phyloP scores from a whole-genome alignment of 2,888 invertebrate genomes.

The Malthinus seriepunctatus region DNA sequence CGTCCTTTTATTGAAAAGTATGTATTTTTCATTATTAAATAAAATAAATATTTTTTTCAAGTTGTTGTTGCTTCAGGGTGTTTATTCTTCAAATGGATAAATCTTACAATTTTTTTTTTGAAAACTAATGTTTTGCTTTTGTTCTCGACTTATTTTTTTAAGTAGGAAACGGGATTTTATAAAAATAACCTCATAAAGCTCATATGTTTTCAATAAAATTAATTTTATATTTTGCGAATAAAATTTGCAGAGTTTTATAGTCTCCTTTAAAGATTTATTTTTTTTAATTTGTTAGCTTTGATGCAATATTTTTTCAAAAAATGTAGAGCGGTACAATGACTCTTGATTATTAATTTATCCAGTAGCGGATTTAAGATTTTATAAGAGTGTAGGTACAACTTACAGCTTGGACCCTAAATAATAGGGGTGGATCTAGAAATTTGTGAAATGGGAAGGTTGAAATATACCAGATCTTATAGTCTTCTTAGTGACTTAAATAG shows the following conservation, averaged over 20 bases:
- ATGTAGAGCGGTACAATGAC: no score
- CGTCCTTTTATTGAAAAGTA: constrained; percentile 79
- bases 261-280: neutral
- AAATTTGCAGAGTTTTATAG: neutral
- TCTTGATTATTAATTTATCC: no score
- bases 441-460: no score
- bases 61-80: neutral
- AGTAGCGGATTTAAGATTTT: no score
- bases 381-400: no score
- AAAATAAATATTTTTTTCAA: neutral
- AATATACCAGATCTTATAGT: no score
- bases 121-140: neutral
- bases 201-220: neutral
- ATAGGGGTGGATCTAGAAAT: no score
- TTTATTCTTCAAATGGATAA: neutral
- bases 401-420: no score
- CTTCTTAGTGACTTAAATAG: no score
- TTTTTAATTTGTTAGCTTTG: neutral
- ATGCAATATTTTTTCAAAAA: neutral
- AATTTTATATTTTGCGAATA: neutral
- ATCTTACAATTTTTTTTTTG: neutral
- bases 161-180: constrained; percentile 1
- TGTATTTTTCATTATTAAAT: constrained; percentile 36
- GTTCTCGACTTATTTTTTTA: neutral
- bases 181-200: constrained; percentile 1